These are phyloP conservation scores for Meteorus colon DNA, from an alignment of 2,888 invertebrate species.

Conservation along the genomic window DNA sequence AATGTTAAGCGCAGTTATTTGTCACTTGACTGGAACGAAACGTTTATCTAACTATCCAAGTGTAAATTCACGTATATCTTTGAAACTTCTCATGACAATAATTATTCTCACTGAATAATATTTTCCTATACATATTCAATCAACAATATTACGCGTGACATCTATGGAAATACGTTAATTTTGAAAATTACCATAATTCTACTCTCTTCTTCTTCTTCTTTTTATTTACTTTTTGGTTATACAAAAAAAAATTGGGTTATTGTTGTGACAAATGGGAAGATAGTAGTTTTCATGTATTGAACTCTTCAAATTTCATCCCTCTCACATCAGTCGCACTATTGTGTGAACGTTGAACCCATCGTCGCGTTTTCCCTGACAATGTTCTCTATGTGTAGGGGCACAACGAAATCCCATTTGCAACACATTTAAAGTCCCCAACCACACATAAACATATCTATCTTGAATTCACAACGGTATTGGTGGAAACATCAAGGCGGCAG, in stretches of 20 bases:
- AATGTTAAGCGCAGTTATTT: not conserved
- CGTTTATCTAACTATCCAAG: not conserved
- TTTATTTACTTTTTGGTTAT: not conserved
- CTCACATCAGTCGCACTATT: not conserved
- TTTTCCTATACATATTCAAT: not conserved
- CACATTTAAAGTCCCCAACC: slow-evolving; percentile 10
- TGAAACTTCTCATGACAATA: not conserved
- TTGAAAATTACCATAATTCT: not conserved
- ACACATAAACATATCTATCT: not conserved
- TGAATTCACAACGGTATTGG: slow-evolving; percentile 18
- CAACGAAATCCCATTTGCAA: slow-evolving; percentile 15
- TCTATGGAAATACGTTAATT: not conserved
- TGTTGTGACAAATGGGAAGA: not conserved
- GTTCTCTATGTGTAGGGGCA: not conserved
- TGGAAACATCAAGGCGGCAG: slow-evolving; percentile 21
- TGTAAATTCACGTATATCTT: not conserved
- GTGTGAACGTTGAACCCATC: slow-evolving; percentile 19
- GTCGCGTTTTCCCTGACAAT: not conserved
- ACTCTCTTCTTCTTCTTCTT: not conserved
- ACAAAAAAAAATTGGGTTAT: not conserved
- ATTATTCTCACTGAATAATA: slow-evolving; percentile 3
- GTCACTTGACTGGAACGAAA: slow-evolving; percentile 11
- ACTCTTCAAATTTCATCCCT: slow-evolving; percentile 5
- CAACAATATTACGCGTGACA: not conserved
- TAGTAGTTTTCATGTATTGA: slow-evolving; percentile 2